Conservation (phyloP, 2,113 vertebrate genomes). For the Rhinolophus ferrumequinum region DNA sequence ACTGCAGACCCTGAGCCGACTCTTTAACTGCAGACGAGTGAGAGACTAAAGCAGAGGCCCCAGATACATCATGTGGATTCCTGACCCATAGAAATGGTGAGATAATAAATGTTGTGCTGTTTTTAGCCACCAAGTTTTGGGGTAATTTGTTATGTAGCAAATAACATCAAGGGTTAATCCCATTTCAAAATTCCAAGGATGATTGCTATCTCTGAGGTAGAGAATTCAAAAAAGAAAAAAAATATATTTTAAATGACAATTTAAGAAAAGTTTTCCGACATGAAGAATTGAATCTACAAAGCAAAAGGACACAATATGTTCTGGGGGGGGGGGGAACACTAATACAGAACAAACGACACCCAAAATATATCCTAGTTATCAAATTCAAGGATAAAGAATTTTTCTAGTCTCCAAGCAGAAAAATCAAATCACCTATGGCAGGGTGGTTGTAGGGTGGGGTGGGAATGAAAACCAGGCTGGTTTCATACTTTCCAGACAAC, state of each 20-base stretch:
- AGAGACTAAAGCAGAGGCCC: not conserved
- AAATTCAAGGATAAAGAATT: not conserved
- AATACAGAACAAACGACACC: not conserved
- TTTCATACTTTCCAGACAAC: not conserved
- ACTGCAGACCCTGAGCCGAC: not conserved
- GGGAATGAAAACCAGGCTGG: not conserved
- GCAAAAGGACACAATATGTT: not conserved
- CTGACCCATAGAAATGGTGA: not conserved
- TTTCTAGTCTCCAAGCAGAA: not conserved
- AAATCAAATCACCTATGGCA: not conserved
- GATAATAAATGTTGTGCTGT: not conserved
- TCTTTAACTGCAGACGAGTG: not conserved
- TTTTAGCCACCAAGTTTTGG: not conserved
- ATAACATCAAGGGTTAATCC: not conserved
- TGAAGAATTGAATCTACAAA: not conserved
- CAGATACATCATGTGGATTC: not conserved
- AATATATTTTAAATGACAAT: not conserved
- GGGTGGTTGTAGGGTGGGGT: not conserved
- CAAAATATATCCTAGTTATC: not conserved
- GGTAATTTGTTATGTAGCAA: not conserved
- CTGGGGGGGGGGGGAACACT: not conserved
- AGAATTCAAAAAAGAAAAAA: not conserved
- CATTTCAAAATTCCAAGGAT: not conserved
- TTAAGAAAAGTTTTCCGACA: not conserved
- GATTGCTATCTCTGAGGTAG: not conserved